Evolutionary conservation across 2,888 invertebrate species (phyloP).

Genomic region (Amphipyra berbera): DNA sequence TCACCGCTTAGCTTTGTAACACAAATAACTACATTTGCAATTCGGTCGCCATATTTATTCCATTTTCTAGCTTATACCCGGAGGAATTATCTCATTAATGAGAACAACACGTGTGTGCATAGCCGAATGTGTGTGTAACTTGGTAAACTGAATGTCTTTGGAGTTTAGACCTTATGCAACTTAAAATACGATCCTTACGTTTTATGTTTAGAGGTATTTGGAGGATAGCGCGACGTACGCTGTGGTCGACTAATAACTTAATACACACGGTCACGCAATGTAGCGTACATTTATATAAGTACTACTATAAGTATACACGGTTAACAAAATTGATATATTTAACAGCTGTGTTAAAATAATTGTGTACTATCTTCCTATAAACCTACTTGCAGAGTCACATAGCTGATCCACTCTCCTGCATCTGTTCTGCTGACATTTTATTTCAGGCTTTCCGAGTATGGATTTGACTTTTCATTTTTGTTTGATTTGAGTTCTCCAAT

Average conservation of each 20-base stretch:
- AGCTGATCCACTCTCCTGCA: too few species aligned
- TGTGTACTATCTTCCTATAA: neutral
- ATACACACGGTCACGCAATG: constrained; percentile 56
- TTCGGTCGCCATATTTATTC: constrained; percentile 70
- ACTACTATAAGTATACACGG: constrained; percentile 23
- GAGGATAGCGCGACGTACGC: constrained; percentile 41
- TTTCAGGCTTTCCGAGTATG: too few species aligned
- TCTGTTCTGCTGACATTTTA: too few species aligned
- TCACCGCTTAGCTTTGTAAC: constrained; percentile 51
- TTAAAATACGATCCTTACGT: constrained; percentile 30
- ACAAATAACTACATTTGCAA: constrained; percentile 68
- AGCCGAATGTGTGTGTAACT: constrained; percentile 40
- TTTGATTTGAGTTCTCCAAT: too few species aligned
- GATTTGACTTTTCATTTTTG: too few species aligned
- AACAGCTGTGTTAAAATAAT: constrained; percentile 35
- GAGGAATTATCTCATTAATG: constrained; percentile 76
- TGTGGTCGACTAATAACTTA: constrained; percentile 58
- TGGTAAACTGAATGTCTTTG: constrained; percentile 14
- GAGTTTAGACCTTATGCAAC: constrained; percentile 43
- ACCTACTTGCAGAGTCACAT: too few species aligned
- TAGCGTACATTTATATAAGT: constrained; percentile 24
- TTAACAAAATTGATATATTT: neutral
- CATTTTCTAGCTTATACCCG: constrained; percentile 70
- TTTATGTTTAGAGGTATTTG: constrained; percentile 13
- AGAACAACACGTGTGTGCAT: constrained; percentile 68